Conservation (phyloP, 2,797 vertebrate species). For the Trachurus trachurus region DNA sequence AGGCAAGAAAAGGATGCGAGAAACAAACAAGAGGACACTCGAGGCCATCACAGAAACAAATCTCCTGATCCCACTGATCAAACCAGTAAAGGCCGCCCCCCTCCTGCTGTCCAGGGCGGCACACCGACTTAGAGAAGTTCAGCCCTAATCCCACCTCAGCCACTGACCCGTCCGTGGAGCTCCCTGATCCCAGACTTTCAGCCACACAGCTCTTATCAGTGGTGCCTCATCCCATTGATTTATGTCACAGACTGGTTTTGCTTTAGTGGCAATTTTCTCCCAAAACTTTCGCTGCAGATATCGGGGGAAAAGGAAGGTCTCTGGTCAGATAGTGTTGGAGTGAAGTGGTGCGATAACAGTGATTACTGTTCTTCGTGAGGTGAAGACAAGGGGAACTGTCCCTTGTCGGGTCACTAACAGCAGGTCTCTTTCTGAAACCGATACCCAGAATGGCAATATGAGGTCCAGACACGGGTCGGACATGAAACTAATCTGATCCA, state of each 20-base stretch:
- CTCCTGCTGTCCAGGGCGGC: conserved; percentile 44
- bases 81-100: neutral
- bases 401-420: conserved; percentile 44
- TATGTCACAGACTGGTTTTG: conserved; percentile 66
- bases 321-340: conserved; percentile 49
- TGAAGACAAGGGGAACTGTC: conserved; percentile 31
- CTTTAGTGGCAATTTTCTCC: conserved; percentile 71
- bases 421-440: conserved; percentile 27
- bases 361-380: conserved; percentile 58
- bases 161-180: conserved; percentile 44
- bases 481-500: conserved; percentile 59
- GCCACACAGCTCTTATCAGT: conserved; percentile 74
- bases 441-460: conserved; percentile 11
- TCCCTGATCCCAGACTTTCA: conserved; percentile 59
- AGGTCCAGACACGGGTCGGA: conserved; percentile 6
- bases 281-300: conserved; percentile 57
- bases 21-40: conserved; percentile 11
- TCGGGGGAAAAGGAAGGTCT: conserved; percentile 32
- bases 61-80: conserved; percentile 63
- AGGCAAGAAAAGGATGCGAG: conserved; percentile 32
- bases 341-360: conserved; percentile 52
- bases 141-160: conserved; percentile 30
- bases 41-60: conserved; percentile 52
- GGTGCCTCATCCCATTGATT: conserved; percentile 66
- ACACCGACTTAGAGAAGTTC: conserved; percentile 65